A percentile compares a stretch with the other conserved stretches of the same genome.
These are phyloP conservation scores for Leptogaster cylindrica DNA, from an alignment of 2,888 invertebrate species.

Conservation along the genomic window DNA sequence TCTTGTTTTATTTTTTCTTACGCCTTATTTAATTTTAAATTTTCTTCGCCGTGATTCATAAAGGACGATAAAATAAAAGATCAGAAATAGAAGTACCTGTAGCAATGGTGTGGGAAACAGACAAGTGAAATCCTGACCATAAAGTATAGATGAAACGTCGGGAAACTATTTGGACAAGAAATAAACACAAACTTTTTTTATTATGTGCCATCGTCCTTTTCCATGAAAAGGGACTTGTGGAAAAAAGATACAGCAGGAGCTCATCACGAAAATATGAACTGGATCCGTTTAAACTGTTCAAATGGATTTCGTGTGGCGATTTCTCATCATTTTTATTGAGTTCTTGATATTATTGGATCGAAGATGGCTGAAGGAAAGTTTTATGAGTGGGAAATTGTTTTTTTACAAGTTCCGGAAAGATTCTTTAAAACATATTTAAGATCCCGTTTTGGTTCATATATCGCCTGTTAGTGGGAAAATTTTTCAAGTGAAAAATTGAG, in stretches of 20 bases:
- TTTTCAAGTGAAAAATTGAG: no score
- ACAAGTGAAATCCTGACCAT: background rate
- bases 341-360: conserved; percentile 2
- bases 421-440: no score
- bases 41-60: conserved; percentile 22
- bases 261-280: conserved; percentile 43
- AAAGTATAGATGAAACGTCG: conserved; percentile 7
- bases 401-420: conserved; percentile 33
- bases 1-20: background rate
- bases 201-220: conserved; percentile 24
- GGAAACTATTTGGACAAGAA: conserved; percentile 38
- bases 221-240: background rate
- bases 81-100: conserved; percentile 18
- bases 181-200: no score
- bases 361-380: conserved; percentile 16
- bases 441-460: no score
- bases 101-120: background rate
- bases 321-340: conserved; percentile 40
- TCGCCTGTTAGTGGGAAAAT: no score
- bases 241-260: conserved; percentile 11
- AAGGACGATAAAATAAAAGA: conserved; percentile 29
- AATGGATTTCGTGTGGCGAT: conserved; percentile 41
- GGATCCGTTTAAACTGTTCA: conserved; percentile 41
- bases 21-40: conserved; percentile 25
- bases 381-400: conserved; percentile 25